These are phyloP conservation scores for Polyommatus iphigenia DNA, from an alignment of 2,888 invertebrate genomes.

Conservation along the genomic window DNA sequence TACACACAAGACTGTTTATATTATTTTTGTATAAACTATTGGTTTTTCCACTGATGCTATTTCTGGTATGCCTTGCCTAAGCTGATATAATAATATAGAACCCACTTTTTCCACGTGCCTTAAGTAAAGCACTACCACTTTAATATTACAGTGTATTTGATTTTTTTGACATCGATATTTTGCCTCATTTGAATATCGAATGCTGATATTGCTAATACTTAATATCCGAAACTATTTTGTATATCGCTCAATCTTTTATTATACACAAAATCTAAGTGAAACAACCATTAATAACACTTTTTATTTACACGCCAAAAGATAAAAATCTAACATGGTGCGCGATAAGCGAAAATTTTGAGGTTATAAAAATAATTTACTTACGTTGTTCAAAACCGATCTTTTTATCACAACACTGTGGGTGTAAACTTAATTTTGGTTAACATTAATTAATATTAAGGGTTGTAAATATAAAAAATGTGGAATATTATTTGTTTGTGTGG, in stretches of 20 bases:
- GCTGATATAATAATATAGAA: no score
- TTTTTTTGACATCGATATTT: neutral
- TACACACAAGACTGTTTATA: neutral
- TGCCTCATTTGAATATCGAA: neutral
- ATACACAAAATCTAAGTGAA: neutral
- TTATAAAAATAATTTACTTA: slow-evolving; percentile 14
- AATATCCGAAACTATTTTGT: neutral
- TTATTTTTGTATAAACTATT: no score
- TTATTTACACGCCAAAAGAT: slow-evolving; percentile 1
- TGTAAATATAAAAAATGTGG: neutral
- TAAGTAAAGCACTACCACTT: no score
- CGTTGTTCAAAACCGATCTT: neutral
- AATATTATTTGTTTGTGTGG: slow-evolving; percentile 4
- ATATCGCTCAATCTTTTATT: neutral
- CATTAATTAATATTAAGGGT: neutral
- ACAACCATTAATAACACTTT: neutral
- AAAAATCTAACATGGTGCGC: slow-evolving; percentile 21
- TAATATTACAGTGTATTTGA: neutral
- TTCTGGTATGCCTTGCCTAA: no score
- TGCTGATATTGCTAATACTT: neutral
- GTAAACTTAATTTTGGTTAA: neutral
- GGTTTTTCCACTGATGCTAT: no score
- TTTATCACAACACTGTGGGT: neutral
- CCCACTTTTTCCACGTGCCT: no score
- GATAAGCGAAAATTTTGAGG: neutral